Evolutionary conservation across 2,888 invertebrate genomes (phyloP), one percentile per base, ranked within the genome.

Genomic region (Acronicta aceris): DNA sequence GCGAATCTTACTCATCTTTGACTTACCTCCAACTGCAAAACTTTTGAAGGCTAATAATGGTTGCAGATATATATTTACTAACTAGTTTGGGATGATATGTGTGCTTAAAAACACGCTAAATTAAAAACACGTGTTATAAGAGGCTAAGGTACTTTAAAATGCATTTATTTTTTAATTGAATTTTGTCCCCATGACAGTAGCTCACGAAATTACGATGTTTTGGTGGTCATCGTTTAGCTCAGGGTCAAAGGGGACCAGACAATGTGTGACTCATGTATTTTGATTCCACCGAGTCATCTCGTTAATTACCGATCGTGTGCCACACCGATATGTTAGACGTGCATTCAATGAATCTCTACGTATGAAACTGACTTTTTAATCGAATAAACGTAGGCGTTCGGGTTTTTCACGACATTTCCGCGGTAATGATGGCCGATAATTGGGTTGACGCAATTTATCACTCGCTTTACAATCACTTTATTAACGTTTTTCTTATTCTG

Each of bases 271-370:
- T 85, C 72, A 75, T 79, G 77, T 78, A 75, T 83, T 86, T 83
- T 65, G 71, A 76, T 81, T 85, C 73, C 56, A 69, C 76, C 79
- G 43, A 81, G 87, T 90, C 90, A 89, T 82, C 82, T 80, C 81
- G 81, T 81, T 90, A 89, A 90, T 90, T 85, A 85, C 82, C 75
- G 82, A 85, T 84, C 85, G 79, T 75, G 68, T 75, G 74, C 65
- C 67, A 72, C 63, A 75, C 61, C 76, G 64, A 61, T 74, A 70
- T 73, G 67, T 62, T 76, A 71, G 64, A 71, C 73, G 62, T 53
- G 65, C 53, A 70, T 78, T 79, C 80, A 79, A 76, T 79, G 73
- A 79, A 61, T 72, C 64, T 71, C 70, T 73, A 47, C 61, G 53
- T 64, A 43, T 59, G 61, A 58, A 65, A 73, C 65, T 65, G 74